phyloP scores from a whole-genome alignment of 1,140 invertebrate genomes.

The Drosophila kurseongensis region DNA sequence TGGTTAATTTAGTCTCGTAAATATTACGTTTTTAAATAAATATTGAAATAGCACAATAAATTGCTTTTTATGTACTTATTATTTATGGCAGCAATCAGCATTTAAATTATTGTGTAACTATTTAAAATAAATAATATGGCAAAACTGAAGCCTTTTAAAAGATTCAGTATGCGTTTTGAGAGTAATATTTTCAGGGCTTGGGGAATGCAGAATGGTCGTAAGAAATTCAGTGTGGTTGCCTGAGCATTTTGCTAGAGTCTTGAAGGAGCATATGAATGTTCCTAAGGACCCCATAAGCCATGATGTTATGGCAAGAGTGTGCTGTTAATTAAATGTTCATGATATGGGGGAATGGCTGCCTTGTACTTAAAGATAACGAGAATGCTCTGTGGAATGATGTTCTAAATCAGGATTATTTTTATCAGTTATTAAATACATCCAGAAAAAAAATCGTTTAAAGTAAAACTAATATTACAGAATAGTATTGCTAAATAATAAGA shows the following conservation, averaged over 20 bases:
- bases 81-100: too few relatives aligned
- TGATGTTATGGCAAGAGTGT: slow-evolving; percentile 19
- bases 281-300: slow-evolving; percentile 28
- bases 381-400: not conserved
- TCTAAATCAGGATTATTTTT: not conserved
- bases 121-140: too few relatives aligned
- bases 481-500: too few relatives aligned
- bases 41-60: too few relatives aligned
- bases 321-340: slow-evolving; percentile 40
- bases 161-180: too few relatives aligned
- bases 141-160: too few relatives aligned
- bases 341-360: not conserved
- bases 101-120: too few relatives aligned
- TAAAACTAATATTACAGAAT: too few relatives aligned
- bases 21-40: too few relatives aligned
- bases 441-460: too few relatives aligned
- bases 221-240: slow-evolving; percentile 8
- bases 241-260: not conserved
- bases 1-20: too few relatives aligned
- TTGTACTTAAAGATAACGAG: slow-evolving; percentile 12
- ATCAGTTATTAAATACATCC: not conserved
- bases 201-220: slow-evolving; percentile 20
- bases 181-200: not conserved
- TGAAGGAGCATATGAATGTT: slow-evolving; percentile 19
- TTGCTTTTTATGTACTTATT: too few relatives aligned